Percentiles rank a stretch among this genome's conserved stretches.
Evolutionary conservation across 2,888 invertebrate species (phyloP).

Genomic region (Agrochola lychnidis): DNA sequence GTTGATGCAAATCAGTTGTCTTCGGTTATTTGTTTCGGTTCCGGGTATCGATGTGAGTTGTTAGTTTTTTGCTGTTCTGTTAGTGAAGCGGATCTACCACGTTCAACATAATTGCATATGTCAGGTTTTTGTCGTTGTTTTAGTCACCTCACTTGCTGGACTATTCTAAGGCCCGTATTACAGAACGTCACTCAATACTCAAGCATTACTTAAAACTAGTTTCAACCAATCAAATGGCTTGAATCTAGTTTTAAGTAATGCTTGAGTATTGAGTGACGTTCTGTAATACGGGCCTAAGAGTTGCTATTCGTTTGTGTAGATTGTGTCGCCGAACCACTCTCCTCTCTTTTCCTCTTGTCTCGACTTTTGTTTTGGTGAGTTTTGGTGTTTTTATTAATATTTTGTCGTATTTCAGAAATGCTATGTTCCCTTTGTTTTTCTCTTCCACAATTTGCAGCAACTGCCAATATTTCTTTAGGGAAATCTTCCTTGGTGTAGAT

Average conservation of each 20-base stretch:
- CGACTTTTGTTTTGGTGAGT: not conserved
- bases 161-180: no score
- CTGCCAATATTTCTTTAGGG: not conserved
- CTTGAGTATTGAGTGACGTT: no score
- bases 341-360: not conserved
- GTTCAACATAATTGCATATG: no score
- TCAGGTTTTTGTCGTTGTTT: conserved; percentile 3
- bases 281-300: no score
- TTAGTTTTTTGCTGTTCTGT: not conserved
- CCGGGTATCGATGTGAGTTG: no score
- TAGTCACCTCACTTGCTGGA: not conserved
- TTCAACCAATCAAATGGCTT: no score
- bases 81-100: not conserved
- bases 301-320: not conserved
- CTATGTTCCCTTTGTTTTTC: not conserved
- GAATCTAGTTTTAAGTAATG: no score
- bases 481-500: not conserved
- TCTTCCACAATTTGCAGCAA: not conserved
- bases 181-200: no score
- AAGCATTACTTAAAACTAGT: no score
- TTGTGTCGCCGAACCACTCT: not conserved
- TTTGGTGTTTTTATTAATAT: not conserved
- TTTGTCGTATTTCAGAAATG: not conserved
- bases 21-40: not conserved
- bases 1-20: not conserved